phyloP scores from a whole-genome alignment of 2,113 vertebrate genomes.

The Planiliza haematocheilus region DNA sequence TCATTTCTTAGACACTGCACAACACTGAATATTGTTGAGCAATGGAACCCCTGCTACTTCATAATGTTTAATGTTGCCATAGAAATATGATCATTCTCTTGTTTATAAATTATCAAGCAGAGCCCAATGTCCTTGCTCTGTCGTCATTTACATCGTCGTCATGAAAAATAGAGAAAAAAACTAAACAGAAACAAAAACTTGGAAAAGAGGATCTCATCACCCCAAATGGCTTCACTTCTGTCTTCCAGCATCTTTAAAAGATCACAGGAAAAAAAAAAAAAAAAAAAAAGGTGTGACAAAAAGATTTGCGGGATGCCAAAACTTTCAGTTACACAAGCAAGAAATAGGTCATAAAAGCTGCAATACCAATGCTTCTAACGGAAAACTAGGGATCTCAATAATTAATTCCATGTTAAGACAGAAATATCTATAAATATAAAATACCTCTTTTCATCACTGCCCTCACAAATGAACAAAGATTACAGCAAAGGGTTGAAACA shows the following conservation, averaged over 20 bases:
- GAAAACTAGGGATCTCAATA: conserved; percentile 15
- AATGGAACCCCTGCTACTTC: conserved; percentile 45
- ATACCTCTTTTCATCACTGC: conserved; percentile 11
- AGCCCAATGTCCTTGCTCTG: conserved; percentile 54
- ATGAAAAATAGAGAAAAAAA: not conserved
- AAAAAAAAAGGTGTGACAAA: conserved; percentile 25
- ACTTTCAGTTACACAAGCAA: conserved; percentile 24
- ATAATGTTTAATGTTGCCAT: conserved; percentile 65
- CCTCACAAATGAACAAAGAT: conserved; percentile 20
- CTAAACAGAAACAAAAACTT: no score
- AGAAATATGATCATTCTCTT: conserved; percentile 70
- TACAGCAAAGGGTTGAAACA: not conserved
- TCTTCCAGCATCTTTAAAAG: not conserved
- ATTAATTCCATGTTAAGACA: conserved; percentile 28
- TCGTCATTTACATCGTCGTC: conserved; percentile 42
- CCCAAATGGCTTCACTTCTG: conserved; percentile 1
- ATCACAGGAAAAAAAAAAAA: not conserved
- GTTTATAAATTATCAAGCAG: conserved; percentile 62
- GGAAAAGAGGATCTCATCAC: conserved; percentile 17
- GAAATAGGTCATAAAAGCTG: not conserved
- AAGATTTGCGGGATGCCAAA: not conserved
- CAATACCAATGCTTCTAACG: conserved; percentile 11
- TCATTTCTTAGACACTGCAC: conserved; percentile 45
- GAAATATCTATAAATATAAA: conserved; percentile 4
- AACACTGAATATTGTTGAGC: conserved; percentile 55